Evolutionary conservation across 2,113 vertebrate genomes (phyloP), one percentile per base, ranked within the genome.

Genomic region (Phylloscopus trochilus): DNA sequence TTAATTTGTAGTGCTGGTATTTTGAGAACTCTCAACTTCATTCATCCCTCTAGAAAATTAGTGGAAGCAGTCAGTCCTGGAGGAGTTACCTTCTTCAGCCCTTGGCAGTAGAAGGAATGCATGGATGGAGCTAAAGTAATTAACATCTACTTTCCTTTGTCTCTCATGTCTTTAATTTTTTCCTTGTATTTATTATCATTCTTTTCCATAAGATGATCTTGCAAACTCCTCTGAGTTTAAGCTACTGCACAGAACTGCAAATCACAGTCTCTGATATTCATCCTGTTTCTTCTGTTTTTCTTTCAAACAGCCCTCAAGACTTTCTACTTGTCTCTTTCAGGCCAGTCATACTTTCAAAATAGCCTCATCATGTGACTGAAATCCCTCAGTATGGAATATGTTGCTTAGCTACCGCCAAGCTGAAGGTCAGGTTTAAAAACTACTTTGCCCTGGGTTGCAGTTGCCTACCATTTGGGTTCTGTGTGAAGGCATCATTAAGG

Each of bases 391-490:
- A 66, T 59, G 76, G 30, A 89, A 60, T 64, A 89, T 18, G 86
- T 92, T 92, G 83, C 91, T 89, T 92, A 91, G 87, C 41, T 94
- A 93, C 64, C 7, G 8, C 49, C 69, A 78, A 74, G 52, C n/a
- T 82, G 89, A 87, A 95, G 87, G 92, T 94, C 69, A 75, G 60
- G n/a, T 73, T 94, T 89, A 81, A 91, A 89, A 94, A 82, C 44
- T 79, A 31, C 73, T 68, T 64, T 89, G 56, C 72, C 72, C 30
- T 88, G 55, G 59, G 63, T 80, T 77, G 83, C 76, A 83, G 79
- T 51, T 7, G 3, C 67, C 55, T 80, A 35, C 23, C 26, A 88
- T 87, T 91, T 75, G 86, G 69, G n/a, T 78, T 95, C 60, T 81
- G 9, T 35, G n/a, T 39, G 88, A 92, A 56, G 17, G 53, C 52